Base-by-base conservation (phyloP, 2,113 vertebrate genomes). In the Columba livia region DNA sequence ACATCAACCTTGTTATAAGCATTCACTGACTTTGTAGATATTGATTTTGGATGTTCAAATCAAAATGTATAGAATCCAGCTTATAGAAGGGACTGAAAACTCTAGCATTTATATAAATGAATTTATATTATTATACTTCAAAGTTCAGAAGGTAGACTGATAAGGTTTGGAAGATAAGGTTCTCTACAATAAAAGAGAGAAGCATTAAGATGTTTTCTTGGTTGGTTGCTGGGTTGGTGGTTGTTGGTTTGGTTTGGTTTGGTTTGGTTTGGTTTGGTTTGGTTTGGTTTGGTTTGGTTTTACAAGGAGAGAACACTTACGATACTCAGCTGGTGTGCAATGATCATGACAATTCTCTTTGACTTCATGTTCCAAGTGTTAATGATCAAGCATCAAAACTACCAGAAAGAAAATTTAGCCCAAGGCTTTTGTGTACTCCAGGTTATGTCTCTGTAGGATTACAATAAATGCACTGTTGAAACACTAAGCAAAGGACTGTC, bases 121-220 rank as follows among this genome's bases (percentile, higher is more conserved):
- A 15, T 82, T 44, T 36, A n/a, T 47, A 36, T 40, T 78, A 44
- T 44, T 44, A 44, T 44, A 47, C 8, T 29, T 67, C 57, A 58
- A 73, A 78, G 1, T 44, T 79, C 23, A 57, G 32, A 24, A 57
- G 82, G 34, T 4, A 89, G 12, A 34, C 8, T 51, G 29, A 51
- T 6, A 36, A 47, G 21, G 6, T 40, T 60, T 51, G 28, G 32
- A 83, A 61, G 4, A 29, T 64, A 81, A 48, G 6, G 10, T 53
- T 42, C 18, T 70, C 3, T 62, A 9, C 5, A 64, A 34, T 9
- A 38, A 62, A 88, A 67, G 1, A 31, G 4, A 60, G 9, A 19
- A 66, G 14, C 2, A 81, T 65, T 61, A 47, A 67, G 19, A 18
- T 40, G 12, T 3, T 9, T 1, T 0, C 1, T 44, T 15, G 5